Evolutionary conservation across 2,113 vertebrate genomes (phyloP).

Genomic region (Clarias gariepinus): DNA sequence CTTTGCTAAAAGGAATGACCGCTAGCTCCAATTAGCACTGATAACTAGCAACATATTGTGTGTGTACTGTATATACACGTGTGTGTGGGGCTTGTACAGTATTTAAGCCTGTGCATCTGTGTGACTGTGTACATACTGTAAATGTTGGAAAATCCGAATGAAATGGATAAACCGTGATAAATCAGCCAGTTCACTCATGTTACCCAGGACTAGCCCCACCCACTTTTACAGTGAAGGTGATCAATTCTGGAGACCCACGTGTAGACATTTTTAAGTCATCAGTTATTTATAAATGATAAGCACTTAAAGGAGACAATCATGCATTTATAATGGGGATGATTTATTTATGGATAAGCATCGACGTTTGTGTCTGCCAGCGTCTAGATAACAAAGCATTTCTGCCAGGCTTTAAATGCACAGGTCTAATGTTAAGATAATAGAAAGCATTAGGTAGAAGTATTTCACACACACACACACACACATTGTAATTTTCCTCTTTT

Average conservation of each 20-base stretch:
- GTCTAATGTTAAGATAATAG: not conserved
- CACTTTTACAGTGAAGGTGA: no score
- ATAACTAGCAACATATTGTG: slow-evolving; percentile 41
- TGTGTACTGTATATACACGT: not conserved
- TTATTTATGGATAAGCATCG: slow-evolving; percentile 1
- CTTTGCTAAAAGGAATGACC: slow-evolving; percentile 71
- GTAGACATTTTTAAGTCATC: not conserved
- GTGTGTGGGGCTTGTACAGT: not conserved
- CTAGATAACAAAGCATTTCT: not conserved
- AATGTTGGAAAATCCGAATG: not conserved
- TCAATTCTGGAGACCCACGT: no score
- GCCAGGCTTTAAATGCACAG: not conserved
- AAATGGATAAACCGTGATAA: no score
- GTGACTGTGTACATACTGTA: not conserved
- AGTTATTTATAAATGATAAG: not conserved
- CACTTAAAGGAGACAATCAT: not conserved
- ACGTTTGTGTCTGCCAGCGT: not conserved
- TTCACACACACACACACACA: not conserved
- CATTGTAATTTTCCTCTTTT: not conserved
- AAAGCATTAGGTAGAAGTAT: not conserved
- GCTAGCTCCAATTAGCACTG: slow-evolving; percentile 62
- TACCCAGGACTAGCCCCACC: not conserved
- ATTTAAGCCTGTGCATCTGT: not conserved
- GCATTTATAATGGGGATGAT: slow-evolving; percentile 13
- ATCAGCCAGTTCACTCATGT: no score